Evolutionary conservation across 2,888 invertebrate species (phyloP).

Genomic region (Spisula subtruncata): DNA sequence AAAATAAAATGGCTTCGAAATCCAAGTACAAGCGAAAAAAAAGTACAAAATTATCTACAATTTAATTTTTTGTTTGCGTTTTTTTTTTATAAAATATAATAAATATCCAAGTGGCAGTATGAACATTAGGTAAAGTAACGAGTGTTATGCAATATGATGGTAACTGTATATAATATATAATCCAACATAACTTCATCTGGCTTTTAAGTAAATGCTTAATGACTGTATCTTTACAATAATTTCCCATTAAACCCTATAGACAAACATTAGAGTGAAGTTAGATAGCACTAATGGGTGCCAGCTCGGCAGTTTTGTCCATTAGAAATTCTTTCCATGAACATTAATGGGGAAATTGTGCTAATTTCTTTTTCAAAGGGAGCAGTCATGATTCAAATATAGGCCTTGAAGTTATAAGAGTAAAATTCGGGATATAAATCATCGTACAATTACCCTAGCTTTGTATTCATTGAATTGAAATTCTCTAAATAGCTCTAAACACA

Average conservation of each 20-base stretch:
- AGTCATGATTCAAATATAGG: constrained; percentile 43
- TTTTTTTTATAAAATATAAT: background rate
- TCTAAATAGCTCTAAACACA: background rate
- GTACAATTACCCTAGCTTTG: constrained; percentile 36
- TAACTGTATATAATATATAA: background rate
- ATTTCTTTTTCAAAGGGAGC: constrained; percentile 52
- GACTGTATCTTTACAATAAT: constrained; percentile 61
- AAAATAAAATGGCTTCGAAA: constrained; percentile 16
- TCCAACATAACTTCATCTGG: background rate
- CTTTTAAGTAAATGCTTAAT: constrained; percentile 31
- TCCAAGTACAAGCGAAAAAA: background rate
- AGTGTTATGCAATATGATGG: background rate
- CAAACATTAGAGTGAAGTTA: constrained; percentile 64
- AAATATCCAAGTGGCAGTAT: constrained; percentile 15
- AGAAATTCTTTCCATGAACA: constrained; percentile 57
- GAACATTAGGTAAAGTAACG: constrained; percentile 34
- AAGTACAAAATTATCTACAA: constrained; percentile 15
- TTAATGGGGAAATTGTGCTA: constrained; percentile 70
- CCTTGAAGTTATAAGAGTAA: constrained; percentile 41
- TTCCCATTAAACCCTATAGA: constrained; percentile 68
- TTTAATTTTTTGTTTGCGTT: constrained; percentile 26
- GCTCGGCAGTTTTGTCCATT: constrained; percentile 54
- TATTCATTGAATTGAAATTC: constrained; percentile 1
- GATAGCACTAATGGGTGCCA: constrained; percentile 61
- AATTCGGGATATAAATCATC: constrained; percentile 51